Conservation (phyloP, 2,888 invertebrate genomes). For the Dolomedes plantarius region DNA sequence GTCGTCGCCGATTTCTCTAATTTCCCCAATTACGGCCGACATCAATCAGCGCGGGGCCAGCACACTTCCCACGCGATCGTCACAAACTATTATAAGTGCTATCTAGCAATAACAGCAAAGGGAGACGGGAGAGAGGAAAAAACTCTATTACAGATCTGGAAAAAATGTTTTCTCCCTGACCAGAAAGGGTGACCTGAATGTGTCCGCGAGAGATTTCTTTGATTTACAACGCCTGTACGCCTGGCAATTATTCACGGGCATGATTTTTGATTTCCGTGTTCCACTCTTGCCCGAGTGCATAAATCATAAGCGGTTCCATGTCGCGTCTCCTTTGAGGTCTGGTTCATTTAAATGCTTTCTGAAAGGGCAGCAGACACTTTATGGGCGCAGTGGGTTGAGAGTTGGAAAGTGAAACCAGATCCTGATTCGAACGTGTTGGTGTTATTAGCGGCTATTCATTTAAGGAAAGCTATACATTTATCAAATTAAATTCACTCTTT, state of each 20-base stretch:
- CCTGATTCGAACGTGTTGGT: no score
- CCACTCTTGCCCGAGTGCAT: not conserved
- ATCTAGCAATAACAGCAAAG: no score
- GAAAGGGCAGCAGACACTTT: no score
- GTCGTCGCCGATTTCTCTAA: conserved; percentile 14
- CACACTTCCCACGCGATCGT: not conserved
- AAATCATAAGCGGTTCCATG: not conserved
- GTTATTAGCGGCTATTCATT: no score
- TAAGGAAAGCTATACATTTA: no score
- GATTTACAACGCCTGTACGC: not conserved
- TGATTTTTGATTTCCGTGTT: not conserved
- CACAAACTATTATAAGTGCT: not conserved
- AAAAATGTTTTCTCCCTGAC: not conserved
- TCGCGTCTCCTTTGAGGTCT: not conserved
- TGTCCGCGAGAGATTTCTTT: not conserved
- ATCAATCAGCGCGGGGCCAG: not conserved
- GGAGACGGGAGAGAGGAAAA: no score
- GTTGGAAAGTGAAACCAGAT: no score
- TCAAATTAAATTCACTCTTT: no score
- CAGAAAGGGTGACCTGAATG: not conserved
- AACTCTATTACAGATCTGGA: not conserved
- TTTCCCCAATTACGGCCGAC: not conserved
- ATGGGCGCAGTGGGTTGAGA: no score
- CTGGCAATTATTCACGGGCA: not conserved
- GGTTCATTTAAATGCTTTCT: not conserved